Evolutionary conservation across 2,888 invertebrate species (phyloP), one percentile per base, ranked within the genome.

Genomic region (Exocentrus adspersus): DNA sequence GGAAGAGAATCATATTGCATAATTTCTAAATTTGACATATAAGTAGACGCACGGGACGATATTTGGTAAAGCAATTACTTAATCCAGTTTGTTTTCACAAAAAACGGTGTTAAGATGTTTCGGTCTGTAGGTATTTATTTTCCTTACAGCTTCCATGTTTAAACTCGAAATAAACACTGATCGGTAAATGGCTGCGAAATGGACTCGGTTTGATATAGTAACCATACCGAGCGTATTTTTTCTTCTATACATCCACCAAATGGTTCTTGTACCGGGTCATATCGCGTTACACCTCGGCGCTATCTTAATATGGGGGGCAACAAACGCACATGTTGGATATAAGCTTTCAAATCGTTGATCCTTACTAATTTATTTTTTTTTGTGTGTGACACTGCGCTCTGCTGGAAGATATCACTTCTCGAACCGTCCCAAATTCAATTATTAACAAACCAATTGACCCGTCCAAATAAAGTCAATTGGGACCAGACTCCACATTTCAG

Each of bases 71-170:
- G 19, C 20, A 20, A 17, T 45, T 45, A 45, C 45, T 24, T 24
- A 24, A 5, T 24, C 7, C 24, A 5, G 14, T 37, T 37, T 37
- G n/a, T 37, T 37, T 37, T 37, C 37, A 37, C 14, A 37, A 37
- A n/a, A n/a, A n/a, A 12, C 37, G 14, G 37, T 37, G 37, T 37
- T 37, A 37, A 37, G 12, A 14, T 37, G 10, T n/a, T 37, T 24
- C 24, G 28, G 2, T 9, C 9, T 48, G 48, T n/a, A n/a, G n/a
- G n/a, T n/a, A n/a, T 48, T 48, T 48, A 17, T 48, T 48, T 48
- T 48, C 17, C 28, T 48, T 48, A 45, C n/a, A 45, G 12, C 28
- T 16, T 28, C 48, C 17, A 16, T 48, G 48, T 48, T 48, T 48
- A 48, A 28, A 48, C 28, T 48, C 28, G 28, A 28, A 48, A 14